Evolutionary conservation across 1,140 invertebrate genomes (phyloP), one percentile per base, ranked within the genome.

Genomic region (Chironomus tepperi): DNA sequence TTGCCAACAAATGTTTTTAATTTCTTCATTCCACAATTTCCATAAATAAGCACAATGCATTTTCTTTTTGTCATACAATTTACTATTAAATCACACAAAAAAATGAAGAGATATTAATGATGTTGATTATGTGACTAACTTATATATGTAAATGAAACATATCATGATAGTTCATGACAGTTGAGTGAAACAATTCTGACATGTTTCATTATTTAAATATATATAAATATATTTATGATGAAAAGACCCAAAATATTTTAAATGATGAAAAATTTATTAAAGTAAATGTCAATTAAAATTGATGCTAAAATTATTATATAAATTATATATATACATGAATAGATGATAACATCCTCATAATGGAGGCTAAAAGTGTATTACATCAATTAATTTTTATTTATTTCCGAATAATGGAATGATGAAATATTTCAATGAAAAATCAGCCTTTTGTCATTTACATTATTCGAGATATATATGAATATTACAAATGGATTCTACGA

Each of bases 401-500:
- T 70, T 70, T 70, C 19, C 16, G 18, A 16, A 70, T 15, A 67
- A 67, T 67, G 64, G 8, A 67, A 67, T 67, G 64, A 5, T 19
- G 7, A 16, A 70, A 18, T 19, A 70, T 70, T 70, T 16, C 2
- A 19, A 70, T 19, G 64, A 67, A 67, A 18, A 67, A 18, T 67
- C 64, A 67, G 64, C 64, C 64, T 15, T 67, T 67, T n/a, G 7
- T 18, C 16, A 67, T 67, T 67, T 19, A 19, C 18, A 18, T 21
- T 19, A 70, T 18, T 18, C 18, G 65, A 0, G 16, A 70, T 21
- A 70, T 19, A 7, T 21, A 10, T 70, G 16, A 21, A 70, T 18
- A 70, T 70, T 15, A 70, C 65, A 70, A 70, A 70, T 70, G 65
- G 65, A 70, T 70, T 70, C 65, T 70, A 70, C 65, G 19, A 70